Conservation (phyloP, 2,888 invertebrate species). For the Tetragonula carbonaria region DNA sequence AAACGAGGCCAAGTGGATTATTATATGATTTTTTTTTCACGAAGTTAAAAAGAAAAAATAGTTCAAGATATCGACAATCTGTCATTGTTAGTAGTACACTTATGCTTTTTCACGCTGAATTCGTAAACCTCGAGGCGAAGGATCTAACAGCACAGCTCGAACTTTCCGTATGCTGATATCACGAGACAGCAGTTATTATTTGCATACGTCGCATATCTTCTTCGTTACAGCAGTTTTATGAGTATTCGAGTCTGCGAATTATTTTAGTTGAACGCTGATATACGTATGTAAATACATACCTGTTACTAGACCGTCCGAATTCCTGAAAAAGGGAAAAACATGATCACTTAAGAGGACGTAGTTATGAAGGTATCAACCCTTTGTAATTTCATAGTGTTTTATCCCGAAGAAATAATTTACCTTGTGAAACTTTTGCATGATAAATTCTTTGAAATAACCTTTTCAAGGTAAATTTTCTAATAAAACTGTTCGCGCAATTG, state of each 20-base stretch:
- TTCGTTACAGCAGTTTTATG: conserved; percentile 4
- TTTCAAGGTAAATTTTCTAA: background rate
- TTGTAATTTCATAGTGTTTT: background rate
- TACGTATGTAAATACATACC: conserved; percentile 63
- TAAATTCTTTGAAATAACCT: background rate
- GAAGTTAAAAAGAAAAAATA: no score
- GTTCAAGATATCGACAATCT: no score
- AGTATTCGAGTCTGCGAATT: background rate
- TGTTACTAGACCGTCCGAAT: conserved; percentile 68
- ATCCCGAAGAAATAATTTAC: background rate
- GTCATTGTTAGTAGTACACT: no score
- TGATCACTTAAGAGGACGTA: background rate
- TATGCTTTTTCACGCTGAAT: background rate
- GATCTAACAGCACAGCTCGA: background rate
- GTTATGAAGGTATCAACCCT: background rate
- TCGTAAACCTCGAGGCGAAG: background rate
- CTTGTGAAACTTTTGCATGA: background rate
- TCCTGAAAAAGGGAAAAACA: conserved; percentile 70
- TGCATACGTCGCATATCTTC: conserved; percentile 16
- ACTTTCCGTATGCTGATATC: background rate
- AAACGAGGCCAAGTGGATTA: no score
- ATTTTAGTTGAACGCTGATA: background rate
- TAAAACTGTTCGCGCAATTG: background rate
- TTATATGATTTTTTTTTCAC: no score
- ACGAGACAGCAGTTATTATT: conserved; percentile 1